Evolutionary conservation across 1,140 invertebrate species (phyloP), one percentile per base, ranked within the genome.

Genomic region (Drepana arcuata): DNA sequence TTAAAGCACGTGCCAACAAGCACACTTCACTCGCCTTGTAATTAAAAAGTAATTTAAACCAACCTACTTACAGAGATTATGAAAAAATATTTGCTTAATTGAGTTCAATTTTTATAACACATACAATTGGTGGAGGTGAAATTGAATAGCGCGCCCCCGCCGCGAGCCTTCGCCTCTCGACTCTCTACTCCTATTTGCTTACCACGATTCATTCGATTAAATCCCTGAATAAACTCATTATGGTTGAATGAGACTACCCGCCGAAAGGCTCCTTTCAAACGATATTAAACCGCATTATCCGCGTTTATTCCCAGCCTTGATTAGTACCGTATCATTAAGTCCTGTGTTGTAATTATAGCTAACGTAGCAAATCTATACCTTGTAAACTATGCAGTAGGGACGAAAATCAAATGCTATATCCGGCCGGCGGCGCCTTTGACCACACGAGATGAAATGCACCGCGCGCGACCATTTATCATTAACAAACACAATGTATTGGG

Each of bases 251-350:
- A 47, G 65, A 70, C 71, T 66, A 51, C 64, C 65, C 74, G 70
- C 66, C 70, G 77, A 81, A 79, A 77, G 67, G 52, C 30, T 71
- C 65, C 72, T 79, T 81, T 79, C 69, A 71, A 64, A 69, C 61
- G 58, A 77, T 77, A 78, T 79, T 71, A 77, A 68, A 73, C 66
- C 63, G 50, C 72, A 73, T 79, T 81, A 81, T 74, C 72, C 64
- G 62, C 72, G 54, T 77, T 81, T 79, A 81, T 79, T 71, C 70
- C 68, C 62, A 43, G 55, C 57, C 58, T 81, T 81, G 77, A 81
- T 81, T 81, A 79, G 70, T 73, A 79, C 70, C 68, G 65, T 81
- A 79, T 81, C 74, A 81, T 79, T 81, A 77, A 79, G 77, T 73
- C 74, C 68, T 68, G 66, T 58, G 33, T 64, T 69, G 74, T 81